phyloP scores from a whole-genome alignment of 2,113 vertebrate genomes.

The Dasypus novemcinctus region DNA sequence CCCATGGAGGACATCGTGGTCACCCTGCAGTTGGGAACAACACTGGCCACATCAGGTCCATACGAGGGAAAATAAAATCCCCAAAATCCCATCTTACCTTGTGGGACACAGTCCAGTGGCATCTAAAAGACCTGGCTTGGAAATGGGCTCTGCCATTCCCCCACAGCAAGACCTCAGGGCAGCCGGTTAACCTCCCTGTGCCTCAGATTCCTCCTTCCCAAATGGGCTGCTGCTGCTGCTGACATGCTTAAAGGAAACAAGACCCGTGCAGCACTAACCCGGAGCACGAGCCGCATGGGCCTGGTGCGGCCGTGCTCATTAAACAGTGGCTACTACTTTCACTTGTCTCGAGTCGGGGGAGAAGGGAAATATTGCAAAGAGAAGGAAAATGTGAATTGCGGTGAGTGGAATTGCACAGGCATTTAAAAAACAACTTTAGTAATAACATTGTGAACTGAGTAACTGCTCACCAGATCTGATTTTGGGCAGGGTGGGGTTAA shows the following conservation, averaged over 20 bases:
- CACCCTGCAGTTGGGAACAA: neutral
- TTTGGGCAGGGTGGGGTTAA: neutral
- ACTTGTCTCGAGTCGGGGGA: neutral
- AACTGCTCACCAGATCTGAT: neutral
- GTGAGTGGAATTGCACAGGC: neutral
- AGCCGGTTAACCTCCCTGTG: neutral
- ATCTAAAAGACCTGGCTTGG: neutral
- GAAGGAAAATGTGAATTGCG: neutral
- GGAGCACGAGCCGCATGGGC: accelerated
- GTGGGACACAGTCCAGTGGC: neutral
- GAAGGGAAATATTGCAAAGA: neutral
- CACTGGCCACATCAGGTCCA: neutral
- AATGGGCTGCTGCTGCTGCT: neutral
- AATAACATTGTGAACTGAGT: neutral
- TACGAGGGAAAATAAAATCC: neutral
- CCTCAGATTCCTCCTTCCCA: no score
- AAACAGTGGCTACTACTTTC: neutral
- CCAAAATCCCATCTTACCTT: neutral
- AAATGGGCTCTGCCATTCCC: neutral
- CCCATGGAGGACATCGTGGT: neutral
- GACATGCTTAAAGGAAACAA: neutral
- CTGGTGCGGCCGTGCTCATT: neutral
- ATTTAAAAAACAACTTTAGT: neutral
- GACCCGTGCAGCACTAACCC: no score
- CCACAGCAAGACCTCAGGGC: neutral